Evolutionary conservation across 1,140 invertebrate species (phyloP).

Genomic region (Asobara japonica): DNA sequence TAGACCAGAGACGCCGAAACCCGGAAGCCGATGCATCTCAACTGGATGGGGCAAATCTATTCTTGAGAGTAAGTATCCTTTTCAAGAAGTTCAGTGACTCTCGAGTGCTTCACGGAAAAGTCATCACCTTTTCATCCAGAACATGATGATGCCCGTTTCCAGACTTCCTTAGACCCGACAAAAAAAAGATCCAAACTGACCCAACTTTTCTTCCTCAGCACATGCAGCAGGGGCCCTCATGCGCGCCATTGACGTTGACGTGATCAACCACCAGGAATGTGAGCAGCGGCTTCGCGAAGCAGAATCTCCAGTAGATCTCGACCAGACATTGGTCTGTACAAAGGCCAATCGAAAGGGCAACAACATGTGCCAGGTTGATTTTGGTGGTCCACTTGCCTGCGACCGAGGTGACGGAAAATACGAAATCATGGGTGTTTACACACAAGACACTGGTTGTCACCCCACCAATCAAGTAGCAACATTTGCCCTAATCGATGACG

Average conservation of each 20-base stretch:
- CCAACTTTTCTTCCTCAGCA: conserved; percentile 63
- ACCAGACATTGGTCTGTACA: conserved; percentile 55
- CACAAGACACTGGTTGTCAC: conserved; percentile 74
- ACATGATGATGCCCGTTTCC: not conserved
- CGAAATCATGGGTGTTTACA: conserved; percentile 78
- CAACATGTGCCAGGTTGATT: conserved; percentile 73
- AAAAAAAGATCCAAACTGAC: not conserved
- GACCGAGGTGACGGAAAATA: conserved; percentile 74
- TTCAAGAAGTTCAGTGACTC: no score
- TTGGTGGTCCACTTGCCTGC: conserved; percentile 82
- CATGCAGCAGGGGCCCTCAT: conserved; percentile 77
- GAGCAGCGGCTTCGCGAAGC: conserved; percentile 45
- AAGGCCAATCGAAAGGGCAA: conserved; percentile 51
- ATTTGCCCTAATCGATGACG: conserved; percentile 34
- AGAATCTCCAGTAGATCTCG: conserved; percentile 42
- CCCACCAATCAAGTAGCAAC: conserved; percentile 59
- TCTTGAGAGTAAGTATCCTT: conserved; percentile 73
- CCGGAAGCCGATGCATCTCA: conserved; percentile 73
- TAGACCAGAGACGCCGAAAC: conserved; percentile 57
- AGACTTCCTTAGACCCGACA: no score
- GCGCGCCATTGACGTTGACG: conserved; percentile 76
- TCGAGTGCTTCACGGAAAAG: no score
- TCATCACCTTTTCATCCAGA: conserved; percentile 11
- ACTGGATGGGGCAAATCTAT: conserved; percentile 86
- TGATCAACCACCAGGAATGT: conserved; percentile 72